These are phyloP conservation scores for Lithophane ornitopus DNA, from an alignment of 2,888 invertebrate genomes.

Conservation along the genomic window DNA sequence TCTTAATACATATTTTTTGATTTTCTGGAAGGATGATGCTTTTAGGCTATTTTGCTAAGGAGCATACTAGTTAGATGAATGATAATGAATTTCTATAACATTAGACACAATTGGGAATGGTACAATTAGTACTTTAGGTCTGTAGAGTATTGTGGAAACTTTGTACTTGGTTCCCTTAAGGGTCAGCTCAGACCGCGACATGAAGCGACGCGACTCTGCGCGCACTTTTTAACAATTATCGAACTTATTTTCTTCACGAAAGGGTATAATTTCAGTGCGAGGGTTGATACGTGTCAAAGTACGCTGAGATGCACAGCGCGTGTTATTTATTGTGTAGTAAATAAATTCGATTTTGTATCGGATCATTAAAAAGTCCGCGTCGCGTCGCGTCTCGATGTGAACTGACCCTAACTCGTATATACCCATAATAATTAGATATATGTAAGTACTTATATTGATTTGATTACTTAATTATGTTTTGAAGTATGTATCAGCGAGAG, in stretches of 20 bases:
- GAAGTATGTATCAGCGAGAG: background rate
- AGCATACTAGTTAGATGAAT: background rate
- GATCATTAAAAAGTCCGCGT: too few species aligned
- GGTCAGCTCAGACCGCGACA: too few species aligned
- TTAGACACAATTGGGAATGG: too few species aligned
- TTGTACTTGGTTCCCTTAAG: background rate
- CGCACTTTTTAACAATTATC: too few species aligned
- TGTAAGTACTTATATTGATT: background rate
- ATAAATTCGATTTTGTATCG: too few species aligned
- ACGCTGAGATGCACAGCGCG: too few species aligned
- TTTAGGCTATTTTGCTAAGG: background rate
- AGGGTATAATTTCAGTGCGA: too few species aligned
- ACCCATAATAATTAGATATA: background rate
- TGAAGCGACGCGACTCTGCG: too few species aligned
- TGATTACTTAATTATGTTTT: background rate
- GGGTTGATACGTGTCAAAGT: too few species aligned
- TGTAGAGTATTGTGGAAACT: background rate
- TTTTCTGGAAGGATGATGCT: constrained; percentile 71
- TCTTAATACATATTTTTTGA: constrained; percentile 74
- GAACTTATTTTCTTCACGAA: too few species aligned
- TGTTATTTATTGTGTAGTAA: too few species aligned
- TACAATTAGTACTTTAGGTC: constrained; percentile 63
- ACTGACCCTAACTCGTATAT: background rate
- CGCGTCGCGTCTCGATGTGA: too few species aligned
- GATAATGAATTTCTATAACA: constrained; percentile 32